Evolutionary conservation across 2,888 invertebrate genomes (phyloP).

Genomic region (Ochlodes sylvanus): DNA sequence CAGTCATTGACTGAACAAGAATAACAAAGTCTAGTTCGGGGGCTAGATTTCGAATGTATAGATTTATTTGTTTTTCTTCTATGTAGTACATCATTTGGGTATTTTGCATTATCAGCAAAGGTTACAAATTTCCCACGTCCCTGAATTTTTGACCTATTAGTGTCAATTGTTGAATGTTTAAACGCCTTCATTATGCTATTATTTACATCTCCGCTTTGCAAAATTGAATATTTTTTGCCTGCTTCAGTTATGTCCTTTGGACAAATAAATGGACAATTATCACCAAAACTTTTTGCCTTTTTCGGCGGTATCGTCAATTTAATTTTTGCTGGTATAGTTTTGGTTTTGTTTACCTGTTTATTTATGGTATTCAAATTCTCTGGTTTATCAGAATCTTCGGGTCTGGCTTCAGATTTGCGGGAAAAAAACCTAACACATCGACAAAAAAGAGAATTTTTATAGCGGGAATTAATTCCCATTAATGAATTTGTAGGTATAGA

Average conservation of each 20-base stretch:
- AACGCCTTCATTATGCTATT: background rate
- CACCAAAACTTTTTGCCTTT: conserved; percentile 40
- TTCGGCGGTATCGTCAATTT: conserved; percentile 19
- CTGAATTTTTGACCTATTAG: background rate
- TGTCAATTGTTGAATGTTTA: conserved; percentile 16
- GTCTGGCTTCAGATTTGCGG: background rate
- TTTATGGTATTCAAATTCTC: background rate
- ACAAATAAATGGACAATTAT: conserved; percentile 40
- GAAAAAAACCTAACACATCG: conserved; percentile 31
- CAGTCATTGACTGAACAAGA: conserved; percentile 28
- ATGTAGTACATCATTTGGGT: background rate
- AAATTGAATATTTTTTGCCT: conserved; percentile 25
- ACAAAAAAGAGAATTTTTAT: conserved; percentile 36
- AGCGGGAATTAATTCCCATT: background rate
- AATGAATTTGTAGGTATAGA: conserved; percentile 24
- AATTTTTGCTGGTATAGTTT: background rate
- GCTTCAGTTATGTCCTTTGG: conserved; percentile 35
- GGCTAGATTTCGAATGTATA: background rate
- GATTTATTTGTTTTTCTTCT: background rate
- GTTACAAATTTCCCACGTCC: conserved; percentile 7
- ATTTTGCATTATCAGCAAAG: conserved; percentile 18
- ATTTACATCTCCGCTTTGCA: conserved; percentile 37
- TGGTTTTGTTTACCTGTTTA: background rate
- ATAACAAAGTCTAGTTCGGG: conserved; percentile 18
- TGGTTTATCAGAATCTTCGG: background rate